Percentiles rank a stretch among this genome's conserved stretches.
These are phyloP conservation scores for Spodoptera exigua DNA, from an alignment of 2,888 invertebrate genomes.

Conservation along the genomic window DNA sequence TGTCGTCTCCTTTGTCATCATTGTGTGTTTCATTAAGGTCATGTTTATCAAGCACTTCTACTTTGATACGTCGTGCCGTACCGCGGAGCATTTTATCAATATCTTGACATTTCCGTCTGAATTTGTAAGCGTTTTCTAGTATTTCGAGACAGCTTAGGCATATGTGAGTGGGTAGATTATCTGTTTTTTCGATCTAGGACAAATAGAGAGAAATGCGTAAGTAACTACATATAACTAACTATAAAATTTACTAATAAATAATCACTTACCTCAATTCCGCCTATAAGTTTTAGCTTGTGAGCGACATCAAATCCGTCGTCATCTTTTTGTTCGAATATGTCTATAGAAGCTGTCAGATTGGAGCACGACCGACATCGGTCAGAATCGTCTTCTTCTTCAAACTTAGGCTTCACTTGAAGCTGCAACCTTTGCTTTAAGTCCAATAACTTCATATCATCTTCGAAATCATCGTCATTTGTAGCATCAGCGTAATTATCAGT, in stretches of 20 bases:
- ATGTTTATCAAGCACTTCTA: slow-evolving; percentile 67
- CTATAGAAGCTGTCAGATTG: slow-evolving; percentile 71
- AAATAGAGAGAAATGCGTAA: slow-evolving; percentile 3
- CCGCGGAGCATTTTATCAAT: slow-evolving; percentile 74
- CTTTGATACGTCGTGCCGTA: slow-evolving; percentile 67
- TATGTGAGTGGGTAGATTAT: slow-evolving; percentile 78
- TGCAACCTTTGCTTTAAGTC: slow-evolving; percentile 78
- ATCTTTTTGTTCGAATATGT: slow-evolving; percentile 74
- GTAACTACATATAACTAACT: too few relatives aligned
- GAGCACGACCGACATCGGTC: slow-evolving; percentile 77
- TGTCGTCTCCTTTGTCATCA: slow-evolving; percentile 53
- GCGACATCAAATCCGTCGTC: slow-evolving; percentile 75
- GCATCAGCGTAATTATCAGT: slow-evolving; percentile 57
- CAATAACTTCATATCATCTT: slow-evolving; percentile 82
- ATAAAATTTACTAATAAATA: background rate
- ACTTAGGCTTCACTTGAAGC: slow-evolving; percentile 69
- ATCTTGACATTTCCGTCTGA: slow-evolving; percentile 83
- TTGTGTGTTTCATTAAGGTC: slow-evolving; percentile 43
- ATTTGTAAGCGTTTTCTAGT: slow-evolving; percentile 83
- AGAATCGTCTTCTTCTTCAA: slow-evolving; percentile 61
- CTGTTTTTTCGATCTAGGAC: slow-evolving; percentile 77
- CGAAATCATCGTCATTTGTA: slow-evolving; percentile 69
- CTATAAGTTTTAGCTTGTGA: slow-evolving; percentile 73
- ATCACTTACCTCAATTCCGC: slow-evolving; percentile 76
- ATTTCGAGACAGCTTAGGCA: slow-evolving; percentile 79